These are phyloP conservation scores for Enteromius treurensis DNA, from an alignment of 2,797 vertebrate genomes.

Conservation along the genomic window DNA sequence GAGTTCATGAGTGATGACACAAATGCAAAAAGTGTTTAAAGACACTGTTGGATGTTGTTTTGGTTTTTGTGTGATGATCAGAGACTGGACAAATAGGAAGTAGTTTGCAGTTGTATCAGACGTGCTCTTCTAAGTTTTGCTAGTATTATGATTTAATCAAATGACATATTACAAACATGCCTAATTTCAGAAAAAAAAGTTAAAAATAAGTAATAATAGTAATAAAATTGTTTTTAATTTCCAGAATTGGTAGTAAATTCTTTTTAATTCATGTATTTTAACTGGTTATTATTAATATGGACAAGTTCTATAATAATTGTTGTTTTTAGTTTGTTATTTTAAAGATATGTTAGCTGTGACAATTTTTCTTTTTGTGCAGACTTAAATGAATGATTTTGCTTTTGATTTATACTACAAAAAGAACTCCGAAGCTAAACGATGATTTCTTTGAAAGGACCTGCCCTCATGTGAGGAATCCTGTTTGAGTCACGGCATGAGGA, in stretches of 20 bases:
- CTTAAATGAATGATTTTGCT: background rate
- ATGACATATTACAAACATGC: background rate
- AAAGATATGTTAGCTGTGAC: background rate
- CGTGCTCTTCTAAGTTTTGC: background rate
- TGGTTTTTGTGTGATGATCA: background rate
- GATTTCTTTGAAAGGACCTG: background rate
- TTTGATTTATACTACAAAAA: background rate
- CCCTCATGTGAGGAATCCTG: background rate
- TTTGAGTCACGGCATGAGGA: background rate
- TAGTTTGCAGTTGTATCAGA: background rate
- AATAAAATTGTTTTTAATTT: background rate
- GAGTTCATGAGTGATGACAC: constrained; percentile 1
- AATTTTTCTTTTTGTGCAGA: background rate
- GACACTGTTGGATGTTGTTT: background rate
- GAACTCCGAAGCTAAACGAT: background rate
- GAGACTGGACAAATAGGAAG: background rate
- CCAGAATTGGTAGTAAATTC: background rate
- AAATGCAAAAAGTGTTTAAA: background rate
- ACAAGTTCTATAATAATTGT: background rate
- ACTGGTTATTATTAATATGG: too few species aligned
- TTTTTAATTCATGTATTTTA: background rate
- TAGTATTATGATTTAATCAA: background rate
- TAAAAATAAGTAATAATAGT: background rate
- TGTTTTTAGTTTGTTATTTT: background rate
- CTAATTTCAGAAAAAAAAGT: background rate